Conservation (phyloP, 2,888 invertebrate species). For the Leucophenga maculata region DNA sequence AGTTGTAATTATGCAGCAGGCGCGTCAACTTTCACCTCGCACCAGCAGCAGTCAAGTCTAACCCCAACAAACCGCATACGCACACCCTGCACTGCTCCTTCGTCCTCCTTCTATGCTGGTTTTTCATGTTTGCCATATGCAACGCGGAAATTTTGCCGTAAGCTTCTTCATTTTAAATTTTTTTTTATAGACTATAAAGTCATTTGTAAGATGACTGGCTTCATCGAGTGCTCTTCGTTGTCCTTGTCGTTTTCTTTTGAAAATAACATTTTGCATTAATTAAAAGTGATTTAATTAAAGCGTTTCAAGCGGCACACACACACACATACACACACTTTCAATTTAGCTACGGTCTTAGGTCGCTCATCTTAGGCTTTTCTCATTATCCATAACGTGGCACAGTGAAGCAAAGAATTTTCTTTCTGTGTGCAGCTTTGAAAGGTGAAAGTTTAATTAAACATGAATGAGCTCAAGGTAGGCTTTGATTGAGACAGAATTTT, state of each 20-base stretch:
- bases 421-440: constrained; percentile 39
- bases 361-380: no score
- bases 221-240: constrained; percentile 3
- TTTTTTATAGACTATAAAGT: not conserved
- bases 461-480: constrained; percentile 48
- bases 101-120: constrained; percentile 1
- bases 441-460: constrained; percentile 61
- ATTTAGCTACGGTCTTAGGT: not conserved
- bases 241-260: constrained; percentile 50
- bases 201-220: constrained; percentile 24
- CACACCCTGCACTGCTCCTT: no score
- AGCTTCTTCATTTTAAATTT: no score
- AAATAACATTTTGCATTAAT: constrained; percentile 65
- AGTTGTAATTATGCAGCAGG: constrained; percentile 63
- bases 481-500: no score
- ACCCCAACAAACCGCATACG: not conserved
- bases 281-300: constrained; percentile 66
- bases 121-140: not conserved
- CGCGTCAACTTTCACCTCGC: not conserved
- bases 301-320: constrained; percentile 51
- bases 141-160: no score
- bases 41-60: no score
- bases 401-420: constrained; percentile 39
- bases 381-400: constrained; percentile 32
- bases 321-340: no score